Base-by-base conservation (phyloP, 2,113 vertebrate species). In the Coptodon rendalli region DNA sequence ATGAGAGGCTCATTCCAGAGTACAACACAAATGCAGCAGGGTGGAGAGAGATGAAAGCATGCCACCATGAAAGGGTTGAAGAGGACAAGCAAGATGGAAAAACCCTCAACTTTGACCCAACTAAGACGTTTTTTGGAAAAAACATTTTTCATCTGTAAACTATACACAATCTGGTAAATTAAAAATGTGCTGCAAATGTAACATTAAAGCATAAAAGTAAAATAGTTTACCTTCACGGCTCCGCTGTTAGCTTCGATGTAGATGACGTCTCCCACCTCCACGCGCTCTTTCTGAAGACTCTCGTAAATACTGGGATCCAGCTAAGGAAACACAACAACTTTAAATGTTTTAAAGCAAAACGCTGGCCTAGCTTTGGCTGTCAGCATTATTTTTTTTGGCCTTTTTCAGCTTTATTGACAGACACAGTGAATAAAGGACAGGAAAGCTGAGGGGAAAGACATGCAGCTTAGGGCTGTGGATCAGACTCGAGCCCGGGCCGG, bases 171-270 rank as follows among this genome's bases (percentile, higher is more conserved):
- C 16, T 38, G 10, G 4, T 27, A 9, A 50, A 48, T 86, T 14
- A 48, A 73, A 73, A 78, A 50, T 78, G 10, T 78, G 27, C 66
- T 7, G 13, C 38, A 73, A 27, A 36, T 40, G 63, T 31, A 36
- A 36, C 9, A 63, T 16, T 27, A 43, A 16, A 79, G 43, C 48
- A 27, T 40, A 17, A 34, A 34, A 85, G 34, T 16, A 19, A 13
- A 10, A 36, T 6, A 6, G 6, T 12, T 19, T 97, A 99, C 99
- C 98, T 99, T 99, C 81, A 99, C 98, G 0, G 98, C 98, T 59
- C 98, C 99, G 16, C 99, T 99, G 96, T 99, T 99, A 79, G 99
- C 98, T 96, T 99, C 99, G 6, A 99, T 99, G 93, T 99, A 99
- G 95, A 99, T 99, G 92, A 99, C 98, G 0, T 99, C 99, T 38